A percentile compares a stretch with the other conserved stretches of the same genome.
Evolutionary conservation across 2,888 invertebrate genomes (phyloP).

Genomic region (Micoletzkya japonica): DNA sequence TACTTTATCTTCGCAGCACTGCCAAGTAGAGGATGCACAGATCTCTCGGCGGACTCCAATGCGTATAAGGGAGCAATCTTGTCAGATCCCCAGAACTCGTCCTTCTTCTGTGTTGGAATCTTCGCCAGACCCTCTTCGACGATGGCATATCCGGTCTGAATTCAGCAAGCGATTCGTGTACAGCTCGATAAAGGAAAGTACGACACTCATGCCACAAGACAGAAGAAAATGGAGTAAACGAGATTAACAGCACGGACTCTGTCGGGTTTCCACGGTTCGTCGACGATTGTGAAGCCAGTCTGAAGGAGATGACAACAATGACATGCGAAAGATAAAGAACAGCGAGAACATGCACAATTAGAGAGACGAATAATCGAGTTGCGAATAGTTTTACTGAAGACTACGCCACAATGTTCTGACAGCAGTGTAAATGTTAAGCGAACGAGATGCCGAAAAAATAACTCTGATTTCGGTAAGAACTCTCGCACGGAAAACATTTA

Average conservation of each 20-base stretch:
- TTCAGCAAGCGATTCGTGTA: neutral
- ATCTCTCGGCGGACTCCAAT: constrained; percentile 54
- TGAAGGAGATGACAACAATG: constrained; percentile 6
- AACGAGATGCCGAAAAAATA: no score
- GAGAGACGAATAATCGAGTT: no score
- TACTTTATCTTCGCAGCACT: constrained; percentile 60
- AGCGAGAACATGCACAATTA: no score
- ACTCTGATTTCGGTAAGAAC: no score
- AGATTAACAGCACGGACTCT: no score
- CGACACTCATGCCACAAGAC: neutral
- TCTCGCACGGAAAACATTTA: no score
- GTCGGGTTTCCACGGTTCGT: constrained; percentile 17
- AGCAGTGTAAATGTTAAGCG: no score
- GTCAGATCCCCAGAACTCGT: constrained; percentile 53
- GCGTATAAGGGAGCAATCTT: constrained; percentile 57
- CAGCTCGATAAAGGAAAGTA: neutral
- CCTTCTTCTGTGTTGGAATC: constrained; percentile 46
- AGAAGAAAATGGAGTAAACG: neutral
- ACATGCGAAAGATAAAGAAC: neutral
- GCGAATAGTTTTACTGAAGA: no score
- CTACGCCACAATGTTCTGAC: no score
- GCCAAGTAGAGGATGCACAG: constrained; percentile 58
- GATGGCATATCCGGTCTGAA: constrained; percentile 50
- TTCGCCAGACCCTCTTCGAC: constrained; percentile 45
- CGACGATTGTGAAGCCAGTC: constrained; percentile 26